phyloP scores from a whole-genome alignment of 2,888 invertebrate species.

The Andrena trimmerana region DNA sequence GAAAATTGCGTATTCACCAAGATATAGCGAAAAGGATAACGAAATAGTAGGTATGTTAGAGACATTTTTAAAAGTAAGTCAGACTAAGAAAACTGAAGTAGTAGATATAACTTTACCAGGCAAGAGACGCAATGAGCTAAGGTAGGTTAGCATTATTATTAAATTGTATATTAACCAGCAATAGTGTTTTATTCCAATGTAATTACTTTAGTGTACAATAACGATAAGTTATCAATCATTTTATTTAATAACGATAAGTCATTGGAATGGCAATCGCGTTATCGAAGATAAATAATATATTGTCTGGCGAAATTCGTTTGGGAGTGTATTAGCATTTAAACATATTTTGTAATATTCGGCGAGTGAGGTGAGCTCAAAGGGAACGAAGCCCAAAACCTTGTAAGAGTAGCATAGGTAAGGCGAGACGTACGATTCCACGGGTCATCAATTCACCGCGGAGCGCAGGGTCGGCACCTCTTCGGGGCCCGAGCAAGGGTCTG shows the following conservation, averaged over 20 bases:
- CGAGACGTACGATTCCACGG: constrained; percentile 70
- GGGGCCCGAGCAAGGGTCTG: constrained; percentile 69
- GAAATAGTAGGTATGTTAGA: too few species aligned
- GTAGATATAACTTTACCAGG: too few species aligned
- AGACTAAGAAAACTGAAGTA: too few species aligned
- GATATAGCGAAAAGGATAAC: too few species aligned
- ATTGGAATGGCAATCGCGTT: neutral
- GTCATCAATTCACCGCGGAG: constrained; percentile 75
- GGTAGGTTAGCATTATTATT: too few species aligned
- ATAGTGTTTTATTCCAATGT: neutral
- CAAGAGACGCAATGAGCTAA: too few species aligned
- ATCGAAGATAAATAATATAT: neutral
- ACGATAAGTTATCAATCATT: too few species aligned
- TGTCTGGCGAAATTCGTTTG: neutral
- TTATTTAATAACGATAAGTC: neutral
- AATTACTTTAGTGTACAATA: neutral
- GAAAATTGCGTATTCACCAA: too few species aligned
- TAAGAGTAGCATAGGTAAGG: constrained; percentile 51
- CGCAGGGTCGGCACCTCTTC: constrained; percentile 62
- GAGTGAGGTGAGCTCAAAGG: constrained; percentile 18
- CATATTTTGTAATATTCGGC: constrained; percentile 6
- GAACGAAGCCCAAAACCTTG: constrained; percentile 40
- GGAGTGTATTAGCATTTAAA: neutral
- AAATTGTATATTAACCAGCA: neutral
- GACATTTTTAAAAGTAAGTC: too few species aligned